Evolutionary conservation across 2,113 vertebrate genomes (phyloP), one percentile per base, ranked within the genome.

Genomic region (Paratilapia polleni): DNA sequence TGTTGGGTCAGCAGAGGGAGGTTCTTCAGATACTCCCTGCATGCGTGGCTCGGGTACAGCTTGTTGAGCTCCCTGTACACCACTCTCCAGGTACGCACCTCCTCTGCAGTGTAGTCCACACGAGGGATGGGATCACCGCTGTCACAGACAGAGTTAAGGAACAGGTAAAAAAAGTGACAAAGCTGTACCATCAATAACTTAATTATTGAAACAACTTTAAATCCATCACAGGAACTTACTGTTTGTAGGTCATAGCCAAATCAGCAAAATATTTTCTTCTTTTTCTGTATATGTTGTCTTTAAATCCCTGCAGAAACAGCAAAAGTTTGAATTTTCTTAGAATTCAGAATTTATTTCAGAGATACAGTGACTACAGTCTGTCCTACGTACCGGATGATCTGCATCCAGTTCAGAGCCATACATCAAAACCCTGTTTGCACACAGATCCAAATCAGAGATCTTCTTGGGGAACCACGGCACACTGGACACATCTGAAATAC

Each of bases 11-110:
- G 54, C 31, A 84, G 57, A 4, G 76, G 82, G 58, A 84, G 82
- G 43, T 84, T 84, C 76, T 73, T 84, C 76, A 84, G 57, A 17
- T 84, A 79, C 82, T 84, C 82, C 43, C 49, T 79, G 64, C 82
- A 84, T 22, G 82, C 82, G 17, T 79, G 57, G 57, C 24, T 73
- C 28, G 76, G 64, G 52, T 84, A 79, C 56, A 84, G 82, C 43
- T 20, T 78, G 57, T 79, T 60, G 34, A 84, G 82, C 82, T 79
- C 76, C 76, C 19, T 61, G 34, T 79, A 84, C 31, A 84, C 82
- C 63, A 62, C 43, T 1, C 82, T 57, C 82, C 82, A 84, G 64
- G 82, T 84, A 1, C 24, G 43, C 76, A 84, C 76, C 76, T 84
- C 82, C 64, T 78, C 82, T 54, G 63, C 57, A 1, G 76, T 79